These are phyloP conservation scores for Megastigmus dorsalis DNA, from an alignment of 2,888 invertebrate species.

Conservation along the genomic window DNA sequence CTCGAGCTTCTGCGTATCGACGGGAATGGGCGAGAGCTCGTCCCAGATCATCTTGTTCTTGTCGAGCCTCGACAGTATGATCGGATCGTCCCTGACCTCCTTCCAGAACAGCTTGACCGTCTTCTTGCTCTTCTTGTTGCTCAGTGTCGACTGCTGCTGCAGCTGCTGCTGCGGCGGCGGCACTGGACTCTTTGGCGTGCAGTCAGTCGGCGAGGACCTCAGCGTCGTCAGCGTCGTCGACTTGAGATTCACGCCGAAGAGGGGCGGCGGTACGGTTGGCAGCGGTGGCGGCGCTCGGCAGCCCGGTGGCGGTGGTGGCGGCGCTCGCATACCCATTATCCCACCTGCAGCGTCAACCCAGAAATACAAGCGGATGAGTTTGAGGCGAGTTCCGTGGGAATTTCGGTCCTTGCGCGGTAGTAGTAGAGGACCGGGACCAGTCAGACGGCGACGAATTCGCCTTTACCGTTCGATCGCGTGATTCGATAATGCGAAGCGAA, in stretches of 20 bases:
- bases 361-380: too few relatives aligned
- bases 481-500: too few relatives aligned
- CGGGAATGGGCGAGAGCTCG: conserved; percentile 86
- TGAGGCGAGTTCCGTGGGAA: too few relatives aligned
- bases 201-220: conserved; percentile 39
- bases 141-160: conserved; percentile 56
- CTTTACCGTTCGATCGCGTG: too few relatives aligned
- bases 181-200: conserved; percentile 68
- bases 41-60: conserved; percentile 90
- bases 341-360: too few relatives aligned
- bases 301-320: conserved; percentile 69
- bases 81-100: conserved; percentile 89
- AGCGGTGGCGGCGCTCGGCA: conserved; percentile 67
- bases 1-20: conserved; percentile 95
- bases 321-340: conserved; percentile 73
- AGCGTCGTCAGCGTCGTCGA: conserved; percentile 53
- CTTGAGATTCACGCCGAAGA: conserved; percentile 71
- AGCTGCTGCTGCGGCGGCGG: conserved; percentile 52
- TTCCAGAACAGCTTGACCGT: conserved; percentile 99
- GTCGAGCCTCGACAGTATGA: conserved; percentile 76
- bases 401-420: too few relatives aligned
- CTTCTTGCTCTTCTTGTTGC: conserved; percentile 91
- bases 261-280: conserved; percentile 73
- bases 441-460: too few relatives aligned
- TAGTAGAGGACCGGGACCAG: too few relatives aligned